Evolutionary conservation across 1,140 invertebrate species (phyloP), one percentile per base, ranked within the genome.

Genomic region (Zaprionus nigranus): DNA sequence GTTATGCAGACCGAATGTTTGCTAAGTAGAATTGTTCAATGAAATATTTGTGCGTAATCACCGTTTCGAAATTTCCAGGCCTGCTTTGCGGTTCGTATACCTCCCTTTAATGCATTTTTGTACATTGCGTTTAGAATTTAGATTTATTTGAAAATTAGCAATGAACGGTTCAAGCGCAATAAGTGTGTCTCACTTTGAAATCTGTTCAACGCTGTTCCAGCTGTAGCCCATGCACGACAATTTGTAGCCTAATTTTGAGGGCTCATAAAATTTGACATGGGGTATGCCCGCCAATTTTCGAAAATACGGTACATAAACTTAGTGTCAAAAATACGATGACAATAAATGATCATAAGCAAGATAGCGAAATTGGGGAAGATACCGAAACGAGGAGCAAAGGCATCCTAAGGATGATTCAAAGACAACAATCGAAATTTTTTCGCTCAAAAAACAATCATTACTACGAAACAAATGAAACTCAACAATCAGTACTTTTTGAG

Each of bases 41-140:
- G 26, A 81, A 79, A 75, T 60, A 57, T 46, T 34, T 34, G 20
- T 76, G 40, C 60, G 59, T 81, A 77, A 69, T 87, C 62, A 92
- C 91, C 90, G 61, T 83, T 92, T 76, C 82, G 82, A 20, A 92
- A 68, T 79, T 88, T 92, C 91, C 91, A 92, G 40, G 91, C 91
- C 63, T 92, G 79, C 60, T 86, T 79, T 70, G 91, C 91, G 53
- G 91, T 92, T 58, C 91, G 79, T 53, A 83, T 64, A 36, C 91
- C 91, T 65, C 87, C 80, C 38, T 76, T 92, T 17, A 92, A 64
- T 57, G 67, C 91, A 90, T 92, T 70, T 75, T 88, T 91, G 64
- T 92, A 92, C 91, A 92, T 92, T 67, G 70, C 65, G 38, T 77
- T 43, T 6, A 34, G 13, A 12, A 28, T 61, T 65, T 11, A 65